A percentile compares a stretch with the other conserved stretches of the same genome.
phyloP scores from a whole-genome alignment of 2,888 invertebrate genomes.

The Notodonta dromedarius region DNA sequence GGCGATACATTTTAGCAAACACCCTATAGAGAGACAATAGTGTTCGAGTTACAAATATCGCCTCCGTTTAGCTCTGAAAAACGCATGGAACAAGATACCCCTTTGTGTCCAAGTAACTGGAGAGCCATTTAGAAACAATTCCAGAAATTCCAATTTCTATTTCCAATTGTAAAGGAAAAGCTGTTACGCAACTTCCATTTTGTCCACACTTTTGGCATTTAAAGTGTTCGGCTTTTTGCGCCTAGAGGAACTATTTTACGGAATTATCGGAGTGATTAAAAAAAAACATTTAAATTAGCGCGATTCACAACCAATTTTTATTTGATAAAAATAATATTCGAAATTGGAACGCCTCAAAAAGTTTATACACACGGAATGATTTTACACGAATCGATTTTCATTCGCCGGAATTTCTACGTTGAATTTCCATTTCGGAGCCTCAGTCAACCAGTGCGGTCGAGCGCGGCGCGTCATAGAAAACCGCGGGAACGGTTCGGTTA shows the following conservation, averaged over 20 bases:
- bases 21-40: constrained; percentile 16
- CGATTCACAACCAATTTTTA: not conserved
- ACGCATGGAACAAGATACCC: constrained; percentile 22
- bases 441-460: constrained; percentile 30
- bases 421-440: constrained; percentile 28
- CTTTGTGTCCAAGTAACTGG: constrained; percentile 33
- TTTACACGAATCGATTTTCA: constrained; percentile 12
- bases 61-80: constrained; percentile 18
- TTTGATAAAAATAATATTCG: not conserved
- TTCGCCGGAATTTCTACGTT: constrained; percentile 23
- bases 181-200: constrained; percentile 2
- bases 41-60: constrained; percentile 21
- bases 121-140: constrained; percentile 28
- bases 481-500: constrained; percentile 31
- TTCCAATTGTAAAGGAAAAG: constrained; percentile 19
- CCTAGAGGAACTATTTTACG: not conserved
- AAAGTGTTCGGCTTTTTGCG: not conserved
- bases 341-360: not conserved
- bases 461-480: constrained; percentile 36
- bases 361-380: constrained; percentile 9
- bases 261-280: not conserved
- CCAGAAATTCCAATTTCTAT: constrained; percentile 24
- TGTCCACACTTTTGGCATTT: not conserved
- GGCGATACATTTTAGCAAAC: not conserved
- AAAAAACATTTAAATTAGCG: no score